phyloP scores from a whole-genome alignment of 2,888 invertebrate species.

The Apamea epomidion region DNA sequence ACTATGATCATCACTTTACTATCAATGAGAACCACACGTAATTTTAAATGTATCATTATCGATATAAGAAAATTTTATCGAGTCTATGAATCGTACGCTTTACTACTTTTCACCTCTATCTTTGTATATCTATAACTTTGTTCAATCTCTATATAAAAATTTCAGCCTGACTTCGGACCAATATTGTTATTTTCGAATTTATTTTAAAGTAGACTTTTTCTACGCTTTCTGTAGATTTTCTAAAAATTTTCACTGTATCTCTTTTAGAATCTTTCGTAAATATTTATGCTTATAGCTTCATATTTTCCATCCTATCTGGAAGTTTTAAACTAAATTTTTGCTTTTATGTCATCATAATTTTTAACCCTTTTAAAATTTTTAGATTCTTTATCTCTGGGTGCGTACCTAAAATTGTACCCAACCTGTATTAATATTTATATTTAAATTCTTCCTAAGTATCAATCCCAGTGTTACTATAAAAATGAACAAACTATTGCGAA shows the following conservation, averaged over 20 bases:
- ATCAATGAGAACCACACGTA: conserved; percentile 1
- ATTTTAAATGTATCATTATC: conserved; percentile 51
- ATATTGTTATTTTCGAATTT: conserved; percentile 82
- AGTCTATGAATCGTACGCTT: conserved; percentile 52
- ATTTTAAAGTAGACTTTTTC: conserved; percentile 77
- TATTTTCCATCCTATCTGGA: conserved; percentile 31
- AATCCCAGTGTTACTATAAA: conserved; percentile 35
- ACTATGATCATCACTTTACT: background rate
- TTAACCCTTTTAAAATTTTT: conserved; percentile 7
- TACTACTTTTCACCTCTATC: conserved; percentile 38
- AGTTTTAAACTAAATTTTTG: conserved; percentile 22
- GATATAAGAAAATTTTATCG: conserved; percentile 52
- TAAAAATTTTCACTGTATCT: conserved; percentile 56
- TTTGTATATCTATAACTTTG: conserved; percentile 41
- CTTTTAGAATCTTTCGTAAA: conserved; percentile 46
- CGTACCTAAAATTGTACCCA: conserved; percentile 23
- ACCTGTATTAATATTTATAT: conserved; percentile 20
- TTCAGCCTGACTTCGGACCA: conserved; percentile 83
- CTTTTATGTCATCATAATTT: conserved; percentile 20
- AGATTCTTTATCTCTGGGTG: conserved; percentile 4
- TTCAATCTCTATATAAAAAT: conserved; percentile 54
- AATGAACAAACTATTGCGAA: conserved; percentile 48
- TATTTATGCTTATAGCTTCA: conserved; percentile 53
- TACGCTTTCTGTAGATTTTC: conserved; percentile 73
- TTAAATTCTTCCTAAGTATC: conserved; percentile 14